Conservation (phyloP, 2,113 vertebrate genomes). For the Eubucco bourcierii region DNA sequence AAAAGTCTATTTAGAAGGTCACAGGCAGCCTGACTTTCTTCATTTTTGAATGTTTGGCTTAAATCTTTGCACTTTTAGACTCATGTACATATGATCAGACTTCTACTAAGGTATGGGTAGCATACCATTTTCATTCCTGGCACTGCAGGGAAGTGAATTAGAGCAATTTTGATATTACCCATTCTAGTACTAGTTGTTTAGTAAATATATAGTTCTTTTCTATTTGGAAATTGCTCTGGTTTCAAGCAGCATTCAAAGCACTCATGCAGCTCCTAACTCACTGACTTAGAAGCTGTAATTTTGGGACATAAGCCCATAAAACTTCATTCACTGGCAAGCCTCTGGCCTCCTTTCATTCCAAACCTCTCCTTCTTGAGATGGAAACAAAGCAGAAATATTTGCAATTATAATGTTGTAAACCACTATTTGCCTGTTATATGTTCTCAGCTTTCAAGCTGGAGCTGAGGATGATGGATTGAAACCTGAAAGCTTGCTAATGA, state of each 20-base stretch:
- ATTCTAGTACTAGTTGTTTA: not conserved
- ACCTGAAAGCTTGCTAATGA: constrained; percentile 12
- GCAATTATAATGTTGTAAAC: constrained; percentile 54
- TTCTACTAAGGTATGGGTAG: not conserved
- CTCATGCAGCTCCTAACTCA: not conserved
- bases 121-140: not conserved
- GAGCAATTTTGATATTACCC: not conserved
- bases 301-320: constrained; percentile 60
- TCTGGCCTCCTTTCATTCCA: constrained; percentile 37
- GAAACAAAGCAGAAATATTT: constrained; percentile 64
- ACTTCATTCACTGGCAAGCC: constrained; percentile 19
- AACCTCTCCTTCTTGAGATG: constrained; percentile 15
- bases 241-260: not conserved
- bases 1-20: not conserved
- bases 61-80: not conserved
- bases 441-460: constrained; percentile 23
- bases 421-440: constrained; percentile 4
- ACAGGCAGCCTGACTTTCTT: not conserved
- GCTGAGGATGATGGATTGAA: not conserved
- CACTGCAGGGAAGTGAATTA: not conserved
- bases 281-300: constrained; percentile 3
- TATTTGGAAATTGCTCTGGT: not conserved
- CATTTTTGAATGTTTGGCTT: not conserved
- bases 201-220: not conserved
- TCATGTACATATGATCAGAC: not conserved